A percentile compares a stretch with the other conserved stretches of the same genome.
phyloP scores from a whole-genome alignment of 2,113 vertebrate species.

The Ctenomys sociabilis region DNA sequence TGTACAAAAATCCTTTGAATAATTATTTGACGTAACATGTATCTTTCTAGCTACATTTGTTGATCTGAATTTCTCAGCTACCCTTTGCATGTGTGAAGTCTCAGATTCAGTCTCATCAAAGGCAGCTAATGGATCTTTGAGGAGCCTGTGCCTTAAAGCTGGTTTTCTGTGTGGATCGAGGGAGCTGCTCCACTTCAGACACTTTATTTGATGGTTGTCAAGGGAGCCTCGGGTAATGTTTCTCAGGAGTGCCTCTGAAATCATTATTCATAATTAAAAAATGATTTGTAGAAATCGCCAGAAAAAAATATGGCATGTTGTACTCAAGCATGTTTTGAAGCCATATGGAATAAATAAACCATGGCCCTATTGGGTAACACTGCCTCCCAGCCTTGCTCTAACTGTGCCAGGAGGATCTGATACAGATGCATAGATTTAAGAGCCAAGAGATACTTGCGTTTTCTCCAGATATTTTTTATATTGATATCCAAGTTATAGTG shows the following conservation, averaged over 20 bases:
- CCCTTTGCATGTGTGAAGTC: conserved; percentile 57
- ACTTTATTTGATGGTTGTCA: conserved; percentile 80
- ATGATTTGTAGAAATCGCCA: conserved; percentile 77
- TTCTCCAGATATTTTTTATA: background rate
- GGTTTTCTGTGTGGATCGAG: conserved; percentile 69
- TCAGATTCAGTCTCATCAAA: conserved; percentile 70
- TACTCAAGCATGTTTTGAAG: conserved; percentile 76
- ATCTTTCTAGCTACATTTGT: conserved; percentile 66
- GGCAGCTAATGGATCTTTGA: conserved; percentile 81
- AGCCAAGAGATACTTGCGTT: background rate
- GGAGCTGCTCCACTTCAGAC: conserved; percentile 74
- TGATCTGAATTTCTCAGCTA: conserved; percentile 65
- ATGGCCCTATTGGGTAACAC: background rate
- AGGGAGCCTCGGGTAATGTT: conserved; percentile 74
- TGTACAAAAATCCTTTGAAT: conserved; percentile 79
- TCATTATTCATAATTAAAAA: conserved; percentile 83
- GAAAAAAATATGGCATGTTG: conserved; percentile 73
- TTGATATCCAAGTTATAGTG: background rate
- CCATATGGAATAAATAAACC: conserved; percentile 77
- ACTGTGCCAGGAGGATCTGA: background rate
- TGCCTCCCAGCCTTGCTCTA: conserved; percentile 1
- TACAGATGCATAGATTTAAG: background rate
- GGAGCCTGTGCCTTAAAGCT: conserved; percentile 81
- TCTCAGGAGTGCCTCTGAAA: conserved; percentile 78
- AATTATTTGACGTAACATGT: conserved; percentile 32